Percentiles rank a stretch among this genome's conserved stretches.
Evolutionary conservation across 2,888 invertebrate genomes (phyloP).

Genomic region (Amiota minor): DNA sequence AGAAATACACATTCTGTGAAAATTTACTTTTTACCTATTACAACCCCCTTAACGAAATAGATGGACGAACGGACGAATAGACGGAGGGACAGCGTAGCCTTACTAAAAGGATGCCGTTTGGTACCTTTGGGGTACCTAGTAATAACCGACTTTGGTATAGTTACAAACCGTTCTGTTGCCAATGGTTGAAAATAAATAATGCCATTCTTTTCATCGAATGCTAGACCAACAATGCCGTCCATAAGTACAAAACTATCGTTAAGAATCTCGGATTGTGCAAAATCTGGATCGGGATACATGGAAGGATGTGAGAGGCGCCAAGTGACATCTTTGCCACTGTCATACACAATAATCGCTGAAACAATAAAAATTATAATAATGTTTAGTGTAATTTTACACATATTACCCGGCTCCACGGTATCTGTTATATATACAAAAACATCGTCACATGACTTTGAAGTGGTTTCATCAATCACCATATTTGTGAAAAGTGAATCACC

Average conservation of each 20-base stretch:
- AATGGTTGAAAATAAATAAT: slow-evolving; percentile 80
- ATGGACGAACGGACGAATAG: no score
- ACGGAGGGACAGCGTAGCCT: no score
- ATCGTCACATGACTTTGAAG: slow-evolving; percentile 81
- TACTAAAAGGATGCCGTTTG: no score
- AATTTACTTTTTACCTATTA: no score
- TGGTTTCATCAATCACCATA: slow-evolving; percentile 83
- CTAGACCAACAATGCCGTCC: slow-evolving; percentile 81
- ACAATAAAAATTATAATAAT: slow-evolving; percentile 14
- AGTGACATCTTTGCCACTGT: slow-evolving; percentile 82
- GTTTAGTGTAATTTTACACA: slow-evolving; percentile 50
- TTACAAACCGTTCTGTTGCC: slow-evolving; percentile 77
- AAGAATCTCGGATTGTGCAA: slow-evolving; percentile 82
- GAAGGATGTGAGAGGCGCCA: slow-evolving; percentile 87
- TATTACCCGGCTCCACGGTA: slow-evolving; percentile 84
- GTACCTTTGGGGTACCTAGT: no score
- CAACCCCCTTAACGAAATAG: no score
- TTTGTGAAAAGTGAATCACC: slow-evolving; percentile 86
- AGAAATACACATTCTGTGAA: no score
- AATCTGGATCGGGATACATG: slow-evolving; percentile 90
- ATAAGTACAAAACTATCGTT: slow-evolving; percentile 79
- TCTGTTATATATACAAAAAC: slow-evolving; percentile 87
- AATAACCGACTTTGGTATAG: neutral
- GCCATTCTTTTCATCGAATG: slow-evolving; percentile 77
- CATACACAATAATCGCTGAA: slow-evolving; percentile 74